phyloP scores from a whole-genome alignment of 2,888 invertebrate species.

The Helicoverpa assulta region DNA sequence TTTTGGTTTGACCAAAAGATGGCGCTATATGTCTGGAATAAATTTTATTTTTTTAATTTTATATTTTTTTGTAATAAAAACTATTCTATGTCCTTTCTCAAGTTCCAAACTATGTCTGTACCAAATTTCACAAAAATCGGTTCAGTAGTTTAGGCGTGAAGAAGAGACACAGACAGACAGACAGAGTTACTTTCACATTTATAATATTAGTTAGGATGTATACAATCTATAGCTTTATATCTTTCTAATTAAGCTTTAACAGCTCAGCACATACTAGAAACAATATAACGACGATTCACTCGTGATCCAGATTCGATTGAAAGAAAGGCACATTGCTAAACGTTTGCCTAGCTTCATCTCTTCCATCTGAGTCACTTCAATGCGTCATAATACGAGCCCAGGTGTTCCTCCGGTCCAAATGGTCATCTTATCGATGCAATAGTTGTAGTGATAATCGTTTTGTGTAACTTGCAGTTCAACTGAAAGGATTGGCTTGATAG shows the following conservation, averaged over 20 bases:
- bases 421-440: background rate
- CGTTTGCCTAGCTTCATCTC: background rate
- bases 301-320: background rate
- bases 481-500: too few relatives aligned
- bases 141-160: too few relatives aligned
- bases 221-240: background rate
- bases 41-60: too few relatives aligned
- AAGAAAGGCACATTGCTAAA: background rate
- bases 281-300: background rate
- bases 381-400: constrained; percentile 1
- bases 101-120: too few relatives aligned
- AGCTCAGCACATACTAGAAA: background rate
- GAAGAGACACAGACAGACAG: too few relatives aligned
- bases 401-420: background rate
- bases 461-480: background rate
- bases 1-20: too few relatives aligned
- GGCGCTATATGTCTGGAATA: too few relatives aligned
- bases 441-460: background rate
- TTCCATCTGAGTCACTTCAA: background rate
- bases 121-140: too few relatives aligned
- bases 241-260: background rate
- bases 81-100: too few relatives aligned
- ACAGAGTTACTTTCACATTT: too few relatives aligned
- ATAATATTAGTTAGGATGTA: too few relatives aligned
- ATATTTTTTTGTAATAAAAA: too few relatives aligned